Evolutionary conservation across 2,888 invertebrate species (phyloP).

Genomic region (Bursaphelenchus okinawaensis): DNA sequence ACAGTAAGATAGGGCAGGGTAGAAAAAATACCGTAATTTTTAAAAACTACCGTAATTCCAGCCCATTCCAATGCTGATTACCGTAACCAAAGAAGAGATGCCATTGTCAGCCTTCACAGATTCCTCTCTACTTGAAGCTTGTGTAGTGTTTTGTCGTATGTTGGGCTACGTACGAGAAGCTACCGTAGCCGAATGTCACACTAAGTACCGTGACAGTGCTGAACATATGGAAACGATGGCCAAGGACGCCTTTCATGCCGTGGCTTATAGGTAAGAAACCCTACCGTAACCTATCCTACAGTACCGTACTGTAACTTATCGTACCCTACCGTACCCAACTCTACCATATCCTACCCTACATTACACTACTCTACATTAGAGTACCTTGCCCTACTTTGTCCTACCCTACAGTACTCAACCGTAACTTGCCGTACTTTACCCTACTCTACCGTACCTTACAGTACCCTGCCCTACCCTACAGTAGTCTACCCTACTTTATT

Average conservation of each 20-base stretch:
- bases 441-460: too few species aligned
- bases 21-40: neutral
- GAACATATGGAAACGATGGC: neutral
- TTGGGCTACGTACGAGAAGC: neutral
- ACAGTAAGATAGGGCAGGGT: too few species aligned
- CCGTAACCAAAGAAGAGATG: neutral
- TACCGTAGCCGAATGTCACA: neutral
- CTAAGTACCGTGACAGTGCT: neutral
- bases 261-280: neutral
- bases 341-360: too few species aligned
- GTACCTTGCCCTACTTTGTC: too few species aligned
- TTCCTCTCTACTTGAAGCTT: neutral
- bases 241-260: neutral
- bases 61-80: neutral
- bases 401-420: too few species aligned
- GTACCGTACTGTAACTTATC: too few species aligned
- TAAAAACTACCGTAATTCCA: neutral
- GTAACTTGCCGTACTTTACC: too few species aligned
- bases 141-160: neutral
- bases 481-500: too few species aligned
- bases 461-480: too few species aligned
- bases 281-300: too few species aligned
- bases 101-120: neutral
- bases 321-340: too few species aligned
- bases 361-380: too few species aligned